Conservation (phyloP, 2,797 vertebrate genomes). For the Xenopus petersii region DNA sequence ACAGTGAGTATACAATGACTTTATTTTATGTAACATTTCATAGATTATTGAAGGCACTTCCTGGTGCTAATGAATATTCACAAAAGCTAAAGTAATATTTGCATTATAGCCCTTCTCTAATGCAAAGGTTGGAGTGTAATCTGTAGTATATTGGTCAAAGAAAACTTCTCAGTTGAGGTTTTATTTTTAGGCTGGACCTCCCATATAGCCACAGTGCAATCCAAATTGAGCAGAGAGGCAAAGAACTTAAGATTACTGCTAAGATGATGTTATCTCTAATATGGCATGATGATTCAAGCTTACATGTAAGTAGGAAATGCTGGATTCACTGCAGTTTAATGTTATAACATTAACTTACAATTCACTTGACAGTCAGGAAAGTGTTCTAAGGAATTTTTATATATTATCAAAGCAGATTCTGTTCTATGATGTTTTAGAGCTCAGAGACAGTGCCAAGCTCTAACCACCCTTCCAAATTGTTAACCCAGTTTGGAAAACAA, state of each 20-base stretch:
- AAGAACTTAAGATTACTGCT: not conserved
- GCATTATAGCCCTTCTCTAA: no score
- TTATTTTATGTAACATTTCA: not conserved
- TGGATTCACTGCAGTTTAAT: not conserved
- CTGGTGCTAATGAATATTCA: not conserved
- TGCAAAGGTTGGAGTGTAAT: no score
- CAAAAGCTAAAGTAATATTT: not conserved
- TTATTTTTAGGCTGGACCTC: not conserved
- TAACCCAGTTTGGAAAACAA: no score
- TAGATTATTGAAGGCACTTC: not conserved
- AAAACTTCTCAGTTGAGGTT: no score
- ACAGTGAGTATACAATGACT: conserved; percentile 11
- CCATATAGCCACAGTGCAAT: not conserved
- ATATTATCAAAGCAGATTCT: no score
- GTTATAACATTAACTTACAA: not conserved
- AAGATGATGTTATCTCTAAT: not conserved
- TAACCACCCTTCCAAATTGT: no score
- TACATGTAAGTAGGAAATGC: not conserved
- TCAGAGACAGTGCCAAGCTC: no score
- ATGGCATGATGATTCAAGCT: conserved; percentile 1
- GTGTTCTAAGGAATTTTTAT: no score
- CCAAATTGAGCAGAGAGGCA: not conserved
- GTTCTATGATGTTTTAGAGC: no score
- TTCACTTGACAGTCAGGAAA: no score
- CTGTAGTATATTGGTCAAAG: no score